phyloP scores from a whole-genome alignment of 2,113 vertebrate genomes.

The Hemichromis elongatus region DNA sequence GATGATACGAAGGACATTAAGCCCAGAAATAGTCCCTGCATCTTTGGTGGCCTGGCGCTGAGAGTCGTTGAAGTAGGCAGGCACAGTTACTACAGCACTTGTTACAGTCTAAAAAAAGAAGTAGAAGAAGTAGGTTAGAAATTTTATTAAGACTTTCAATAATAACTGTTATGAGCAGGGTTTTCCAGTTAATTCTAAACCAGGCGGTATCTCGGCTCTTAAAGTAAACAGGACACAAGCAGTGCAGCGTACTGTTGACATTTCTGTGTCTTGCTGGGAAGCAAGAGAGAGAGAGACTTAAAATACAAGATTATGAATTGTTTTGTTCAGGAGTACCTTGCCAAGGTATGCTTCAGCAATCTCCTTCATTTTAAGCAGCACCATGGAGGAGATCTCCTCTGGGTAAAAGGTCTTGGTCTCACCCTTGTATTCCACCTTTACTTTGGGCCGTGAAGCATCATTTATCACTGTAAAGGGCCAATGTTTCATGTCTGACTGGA shows the following conservation, averaged over 20 bases:
- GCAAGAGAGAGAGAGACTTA: background rate
- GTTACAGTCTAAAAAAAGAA: constrained; percentile 46
- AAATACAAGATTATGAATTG: background rate
- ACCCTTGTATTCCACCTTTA: constrained; percentile 75
- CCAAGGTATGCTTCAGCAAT: constrained; percentile 76
- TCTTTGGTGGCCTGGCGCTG: constrained; percentile 78
- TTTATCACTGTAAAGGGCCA: constrained; percentile 74
- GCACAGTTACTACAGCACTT: constrained; percentile 74
- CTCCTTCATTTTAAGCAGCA: constrained; percentile 75
- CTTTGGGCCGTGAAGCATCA: constrained; percentile 68
- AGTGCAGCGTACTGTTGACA: background rate
- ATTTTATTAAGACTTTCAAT: background rate
- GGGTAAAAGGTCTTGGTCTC: constrained; percentile 73
- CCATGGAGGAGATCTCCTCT: constrained; percentile 79
- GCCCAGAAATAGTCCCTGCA: constrained; percentile 74
- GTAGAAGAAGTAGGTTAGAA: background rate
- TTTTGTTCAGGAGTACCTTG: constrained; percentile 52
- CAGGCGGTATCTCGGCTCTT: background rate
- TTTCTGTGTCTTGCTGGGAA: background rate
- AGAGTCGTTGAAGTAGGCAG: constrained; percentile 77
- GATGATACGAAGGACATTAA: constrained; percentile 75
- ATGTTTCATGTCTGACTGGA: constrained; percentile 76
- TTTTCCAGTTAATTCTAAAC: background rate
- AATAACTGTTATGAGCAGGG: background rate
- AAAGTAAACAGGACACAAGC: background rate